Conservation (phyloP, 92 coral and sea anemone species). For the Nematostella vectensis region DNA sequence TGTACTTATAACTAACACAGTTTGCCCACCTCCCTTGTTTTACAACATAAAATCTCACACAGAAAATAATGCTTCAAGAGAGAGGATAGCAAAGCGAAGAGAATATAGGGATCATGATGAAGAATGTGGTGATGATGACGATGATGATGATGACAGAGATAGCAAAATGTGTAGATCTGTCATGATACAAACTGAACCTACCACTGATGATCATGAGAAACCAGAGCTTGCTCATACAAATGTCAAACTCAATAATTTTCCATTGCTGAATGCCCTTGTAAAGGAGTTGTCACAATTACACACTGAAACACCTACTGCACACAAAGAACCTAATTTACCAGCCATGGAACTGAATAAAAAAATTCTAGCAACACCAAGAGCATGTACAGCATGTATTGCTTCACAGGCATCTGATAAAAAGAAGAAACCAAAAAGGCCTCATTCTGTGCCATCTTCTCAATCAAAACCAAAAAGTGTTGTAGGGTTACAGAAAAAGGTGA, state of each 20-base stretch:
- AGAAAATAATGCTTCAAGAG: slow-evolving; percentile 7
- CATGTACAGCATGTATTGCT: slow-evolving; percentile 6
- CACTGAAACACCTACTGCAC: not conserved
- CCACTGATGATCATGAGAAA: not conserved
- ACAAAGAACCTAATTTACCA: slow-evolving; percentile 4
- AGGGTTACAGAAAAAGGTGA: slow-evolving; percentile 52
- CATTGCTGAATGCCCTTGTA: slow-evolving; percentile 75
- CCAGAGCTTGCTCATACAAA: not conserved
- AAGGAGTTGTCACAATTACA: slow-evolving; percentile 51
- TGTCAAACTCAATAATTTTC: slow-evolving; percentile 29
- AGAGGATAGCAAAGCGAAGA: not conserved
- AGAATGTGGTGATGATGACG: slow-evolving; percentile 34
- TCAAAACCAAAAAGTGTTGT: slow-evolving; percentile 11
- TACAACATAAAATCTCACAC: slow-evolving; percentile 37
- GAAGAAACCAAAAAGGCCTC: slow-evolving; percentile 1
- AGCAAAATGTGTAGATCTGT: slow-evolving; percentile 49
- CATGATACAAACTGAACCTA: slow-evolving; percentile 56
- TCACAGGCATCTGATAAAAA: not conserved
- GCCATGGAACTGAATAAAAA: not conserved
- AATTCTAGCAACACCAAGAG: slow-evolving; percentile 1
- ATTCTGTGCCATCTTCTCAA: slow-evolving; percentile 3
- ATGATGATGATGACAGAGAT: slow-evolving; percentile 46
- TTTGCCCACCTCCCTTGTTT: slow-evolving; percentile 90
- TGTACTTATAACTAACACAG: slow-evolving; percentile 66
- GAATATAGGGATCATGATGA: not conserved